Evolutionary conservation across 2,888 invertebrate species (phyloP), one percentile per base, ranked within the genome.

Genomic region (Tipula lateralis): DNA sequence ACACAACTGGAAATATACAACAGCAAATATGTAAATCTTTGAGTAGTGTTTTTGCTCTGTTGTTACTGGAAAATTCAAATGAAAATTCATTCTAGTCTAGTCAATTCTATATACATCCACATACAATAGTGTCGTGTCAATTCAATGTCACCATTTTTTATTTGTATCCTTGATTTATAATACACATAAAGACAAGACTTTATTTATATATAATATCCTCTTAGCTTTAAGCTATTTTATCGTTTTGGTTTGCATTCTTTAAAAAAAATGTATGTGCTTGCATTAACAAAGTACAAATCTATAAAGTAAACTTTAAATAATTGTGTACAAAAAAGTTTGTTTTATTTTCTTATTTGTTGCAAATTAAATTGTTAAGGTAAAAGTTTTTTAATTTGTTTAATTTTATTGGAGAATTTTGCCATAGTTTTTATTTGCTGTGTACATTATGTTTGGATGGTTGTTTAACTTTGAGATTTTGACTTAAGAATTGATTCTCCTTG

Each of bases 321-420:
- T 24, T 66, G 24, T 66, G 66, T 66, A 66, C 24, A 66, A 1
- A 24, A 66, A 66, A 66, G 66, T 66, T 19, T 66, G 66, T 66
- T 66, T 66, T 66, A 66, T 66, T 66, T 66, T 66, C 24, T 19
- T 66, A 66, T 24, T 50, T n/a, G n/a, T 44, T 66, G 24, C 66
- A 66, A 66, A 66, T 66, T 66, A 66, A 66, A 66, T 66, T 66
- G 66, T 66, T 24, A 66, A 66, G 66, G 66, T 66, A 66, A 66
- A 24, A 66, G 9, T 66, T 66, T 66, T 24, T 66, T 66, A 66
- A 66, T 66, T 66, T 66, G 66, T 66, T 66, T 66, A 66, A 66
- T 66, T 9, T 66, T 66, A 66, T 24, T 66, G 66, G 19, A 66
- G 24, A 66, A 9, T 66, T 66, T 66, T 66, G 66, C 24, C 19